Evolutionary conservation across 2,888 invertebrate genomes (phyloP), one percentile per base, ranked within the genome.

Genomic region (Drosophila suboccidentalis): DNA sequence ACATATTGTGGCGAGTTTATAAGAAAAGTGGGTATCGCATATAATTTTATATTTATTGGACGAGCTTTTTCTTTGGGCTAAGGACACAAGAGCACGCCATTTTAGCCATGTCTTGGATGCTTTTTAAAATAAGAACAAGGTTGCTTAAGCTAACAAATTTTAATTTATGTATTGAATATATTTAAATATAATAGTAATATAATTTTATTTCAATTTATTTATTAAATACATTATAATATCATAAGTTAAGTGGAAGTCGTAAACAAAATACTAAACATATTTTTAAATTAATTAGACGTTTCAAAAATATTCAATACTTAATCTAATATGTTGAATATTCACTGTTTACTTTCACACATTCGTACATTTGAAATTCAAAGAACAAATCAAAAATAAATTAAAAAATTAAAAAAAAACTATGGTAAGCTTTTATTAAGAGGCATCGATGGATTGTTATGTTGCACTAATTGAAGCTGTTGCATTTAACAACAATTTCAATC

Each of bases 1-100:
- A 71, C 58, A 69, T 72, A 84, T 83, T 84, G 72, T 72, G 26
- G 51, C 38, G 15, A 57, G 62, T 60, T 66, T 50, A 59, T 50
- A 59, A 53, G 43, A 65, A 55, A 66, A 54, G 15, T 55, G 72
- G 44, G 22, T 43, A 62, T 53, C 34, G 22, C 47, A 75, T 49
- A 60, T 62, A 46, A 63, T 61, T 44, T 46, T 59, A 53, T 62
- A 43, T 32, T 41, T 50, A 50, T 50, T 17, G 44, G 29, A 69
- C 29, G n/a, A 26, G 17, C 38, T 41, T 51, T 34, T 51, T 6
- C 29, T 36, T 19, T 19, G 50, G 36, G 29, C 41, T 15, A 50
- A 36, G 8, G 36, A 6, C 22, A 15, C 22, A 22, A 19, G 13
- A 44, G 9, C 19, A 59, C 36, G 51, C 38, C 22, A 51, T 39